These are phyloP conservation scores for Cephonodes hylas DNA, from an alignment of 2,888 invertebrate genomes.

Conservation along the genomic window DNA sequence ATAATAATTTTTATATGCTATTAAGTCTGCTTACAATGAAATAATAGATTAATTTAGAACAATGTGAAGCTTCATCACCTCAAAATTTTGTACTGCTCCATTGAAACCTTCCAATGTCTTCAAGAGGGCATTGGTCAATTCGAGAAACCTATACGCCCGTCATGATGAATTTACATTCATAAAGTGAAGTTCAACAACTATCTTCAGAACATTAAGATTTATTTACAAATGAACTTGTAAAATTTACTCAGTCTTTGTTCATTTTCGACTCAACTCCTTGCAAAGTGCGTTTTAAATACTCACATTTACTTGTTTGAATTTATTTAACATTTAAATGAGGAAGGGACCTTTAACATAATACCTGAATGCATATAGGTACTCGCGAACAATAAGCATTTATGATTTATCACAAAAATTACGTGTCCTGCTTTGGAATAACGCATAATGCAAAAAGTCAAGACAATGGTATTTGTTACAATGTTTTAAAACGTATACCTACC, in stretches of 20 bases:
- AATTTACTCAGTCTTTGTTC: conserved; percentile 2
- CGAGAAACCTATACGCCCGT: too few species aligned
- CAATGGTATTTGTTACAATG: too few species aligned
- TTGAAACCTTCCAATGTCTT: too few species aligned
- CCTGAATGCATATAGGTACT: not conserved
- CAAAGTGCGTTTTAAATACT: conserved; percentile 1
- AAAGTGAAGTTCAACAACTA: not conserved
- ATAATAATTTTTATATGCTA: too few species aligned
- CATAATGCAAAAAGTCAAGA: not conserved
- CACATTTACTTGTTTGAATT: conserved; percentile 2
- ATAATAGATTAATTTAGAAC: too few species aligned
- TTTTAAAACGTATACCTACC: too few species aligned
- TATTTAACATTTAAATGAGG: conserved; percentile 6
- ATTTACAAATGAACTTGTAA: conserved; percentile 1
- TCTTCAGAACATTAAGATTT: not conserved
- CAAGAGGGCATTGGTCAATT: too few species aligned
- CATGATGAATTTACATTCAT: too few species aligned
- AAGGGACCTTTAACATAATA: not conserved
- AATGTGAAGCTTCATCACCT: too few species aligned
- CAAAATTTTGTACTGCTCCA: too few species aligned
- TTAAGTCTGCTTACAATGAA: too few species aligned
- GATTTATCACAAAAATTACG: not conserved
- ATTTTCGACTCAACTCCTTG: not conserved
- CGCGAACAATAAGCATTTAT: not conserved
- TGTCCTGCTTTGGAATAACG: not conserved